phyloP scores from a whole-genome alignment of 2,113 vertebrate genomes.

The Salvelinus sp. region DNA sequence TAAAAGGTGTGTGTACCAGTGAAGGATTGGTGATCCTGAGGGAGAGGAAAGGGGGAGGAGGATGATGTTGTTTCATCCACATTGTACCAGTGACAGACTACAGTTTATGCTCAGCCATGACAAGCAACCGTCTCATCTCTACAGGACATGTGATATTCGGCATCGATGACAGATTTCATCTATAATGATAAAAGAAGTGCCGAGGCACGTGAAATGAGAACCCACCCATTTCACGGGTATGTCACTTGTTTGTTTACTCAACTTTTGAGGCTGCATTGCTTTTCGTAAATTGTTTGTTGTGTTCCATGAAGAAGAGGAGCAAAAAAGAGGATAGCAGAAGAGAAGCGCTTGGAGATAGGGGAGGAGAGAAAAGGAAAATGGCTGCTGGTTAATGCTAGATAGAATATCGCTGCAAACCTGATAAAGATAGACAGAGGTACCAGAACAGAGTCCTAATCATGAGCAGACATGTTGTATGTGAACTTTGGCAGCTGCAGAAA shows the following conservation, averaged over 20 bases:
- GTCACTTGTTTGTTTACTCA: slow-evolving; percentile 52
- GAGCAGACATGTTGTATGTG: slow-evolving; percentile 31
- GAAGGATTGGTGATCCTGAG: no score
- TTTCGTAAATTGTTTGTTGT: slow-evolving; percentile 45
- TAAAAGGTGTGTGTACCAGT: no score
- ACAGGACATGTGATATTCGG: slow-evolving; percentile 48
- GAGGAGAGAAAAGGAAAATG: not conserved
- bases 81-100: slow-evolving; percentile 9
- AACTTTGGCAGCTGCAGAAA: slow-evolving; percentile 27
- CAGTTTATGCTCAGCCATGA: slow-evolving; percentile 20
- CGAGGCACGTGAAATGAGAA: slow-evolving; percentile 54
- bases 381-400: not conserved
- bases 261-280: slow-evolving; percentile 60
- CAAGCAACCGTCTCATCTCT: slow-evolving; percentile 49
- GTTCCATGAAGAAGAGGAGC: slow-evolving; percentile 12
- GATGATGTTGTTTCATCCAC: not conserved
- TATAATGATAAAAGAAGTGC: slow-evolving; percentile 29
- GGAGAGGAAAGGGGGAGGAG: no score
- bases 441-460: slow-evolving; percentile 28
- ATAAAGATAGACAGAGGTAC: not conserved
- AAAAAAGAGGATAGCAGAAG: slow-evolving; percentile 20
- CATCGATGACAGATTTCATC: slow-evolving; percentile 23
- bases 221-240: slow-evolving; percentile 58
- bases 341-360: not conserved
- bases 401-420: no score